A percentile compares a stretch with the other conserved stretches of the same genome.
Evolutionary conservation across 2,888 invertebrate species (phyloP).

Genomic region (Tachina lurida): DNA sequence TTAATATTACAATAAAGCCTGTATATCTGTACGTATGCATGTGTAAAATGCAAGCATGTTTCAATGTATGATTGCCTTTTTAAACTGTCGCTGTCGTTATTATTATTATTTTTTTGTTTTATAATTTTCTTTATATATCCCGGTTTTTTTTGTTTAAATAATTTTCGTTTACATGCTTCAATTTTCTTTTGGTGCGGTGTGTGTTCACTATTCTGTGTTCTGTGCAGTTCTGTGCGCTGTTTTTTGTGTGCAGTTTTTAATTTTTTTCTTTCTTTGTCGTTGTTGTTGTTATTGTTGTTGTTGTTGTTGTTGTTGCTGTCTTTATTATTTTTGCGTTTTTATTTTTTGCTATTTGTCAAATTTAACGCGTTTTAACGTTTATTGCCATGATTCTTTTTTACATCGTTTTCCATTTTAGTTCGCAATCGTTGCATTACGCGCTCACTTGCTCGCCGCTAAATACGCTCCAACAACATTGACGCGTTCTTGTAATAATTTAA

Average conservation of each 20-base stretch:
- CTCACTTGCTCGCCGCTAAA: slow-evolving; percentile 72
- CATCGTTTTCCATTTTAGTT: slow-evolving; percentile 72
- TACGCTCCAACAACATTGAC: slow-evolving; percentile 71
- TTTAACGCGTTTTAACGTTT: slow-evolving; percentile 72
- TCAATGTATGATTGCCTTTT: not conserved
- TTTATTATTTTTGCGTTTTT: slow-evolving; percentile 55
- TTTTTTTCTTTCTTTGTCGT: slow-evolving; percentile 28
- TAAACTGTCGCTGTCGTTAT: slow-evolving; percentile 29
- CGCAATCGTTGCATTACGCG: slow-evolving; percentile 72
- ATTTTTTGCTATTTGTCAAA: slow-evolving; percentile 71
- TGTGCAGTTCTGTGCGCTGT: slow-evolving; percentile 66
- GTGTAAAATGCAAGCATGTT: not conserved
- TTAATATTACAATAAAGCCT: slow-evolving; percentile 29
- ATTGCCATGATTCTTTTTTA: slow-evolving; percentile 72
- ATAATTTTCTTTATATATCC: slow-evolving; percentile 67
- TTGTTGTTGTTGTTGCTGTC: slow-evolving; percentile 51
- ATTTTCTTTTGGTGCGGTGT: slow-evolving; percentile 66
- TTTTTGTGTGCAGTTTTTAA: slow-evolving; percentile 58
- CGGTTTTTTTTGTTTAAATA: slow-evolving; percentile 63
- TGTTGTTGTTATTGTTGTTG: slow-evolving; percentile 54
- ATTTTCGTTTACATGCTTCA: slow-evolving; percentile 71
- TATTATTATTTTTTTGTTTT: slow-evolving; percentile 20
- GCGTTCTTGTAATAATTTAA: slow-evolving; percentile 69
- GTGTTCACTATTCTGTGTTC: slow-evolving; percentile 61
- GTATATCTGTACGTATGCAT: slow-evolving; percentile 1